These are phyloP conservation scores for Bujurquina vittata DNA, from an alignment of 2,113 vertebrate species.

Conservation along the genomic window DNA sequence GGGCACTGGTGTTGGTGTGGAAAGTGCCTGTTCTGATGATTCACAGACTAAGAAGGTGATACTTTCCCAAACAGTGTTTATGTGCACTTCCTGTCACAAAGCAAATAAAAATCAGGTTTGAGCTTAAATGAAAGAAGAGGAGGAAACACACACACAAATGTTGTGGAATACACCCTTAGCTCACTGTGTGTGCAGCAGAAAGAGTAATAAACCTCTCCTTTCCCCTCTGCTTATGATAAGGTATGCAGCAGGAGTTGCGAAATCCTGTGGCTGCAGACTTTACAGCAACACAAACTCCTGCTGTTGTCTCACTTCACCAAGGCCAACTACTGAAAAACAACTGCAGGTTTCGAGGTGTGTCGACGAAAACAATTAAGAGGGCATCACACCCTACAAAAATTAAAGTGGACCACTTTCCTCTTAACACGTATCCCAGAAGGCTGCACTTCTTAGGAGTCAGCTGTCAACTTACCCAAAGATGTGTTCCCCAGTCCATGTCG, in stretches of 20 bases:
- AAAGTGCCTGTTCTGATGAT: not conserved
- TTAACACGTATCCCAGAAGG: not conserved
- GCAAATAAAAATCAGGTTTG: not conserved
- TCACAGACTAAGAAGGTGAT: not conserved
- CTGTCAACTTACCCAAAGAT: conserved; percentile 78
- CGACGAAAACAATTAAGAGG: conserved; percentile 16
- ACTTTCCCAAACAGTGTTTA: not conserved
- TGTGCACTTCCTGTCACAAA: conserved; percentile 1
- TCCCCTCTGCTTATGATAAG: conserved; percentile 28
- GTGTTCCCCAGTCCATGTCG: conserved; percentile 77
- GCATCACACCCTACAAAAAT: not conserved
- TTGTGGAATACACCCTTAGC: not conserved
- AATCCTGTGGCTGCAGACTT: conserved; percentile 43
- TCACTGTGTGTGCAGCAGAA: not conserved
- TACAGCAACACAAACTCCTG: conserved; percentile 17
- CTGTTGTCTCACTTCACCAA: conserved; percentile 17
- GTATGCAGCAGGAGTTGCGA: conserved; percentile 67
- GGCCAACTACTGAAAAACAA: conserved; percentile 8
- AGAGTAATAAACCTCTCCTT: not conserved
- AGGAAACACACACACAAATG: not conserved
- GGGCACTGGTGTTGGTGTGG: not conserved
- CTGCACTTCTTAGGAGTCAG: conserved; percentile 25
- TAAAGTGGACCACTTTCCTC: not conserved
- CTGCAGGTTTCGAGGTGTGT: not conserved
- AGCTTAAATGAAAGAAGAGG: not conserved